Evolutionary conservation across 2,888 invertebrate species (phyloP).

Genomic region (Drosophila anomalipes): DNA sequence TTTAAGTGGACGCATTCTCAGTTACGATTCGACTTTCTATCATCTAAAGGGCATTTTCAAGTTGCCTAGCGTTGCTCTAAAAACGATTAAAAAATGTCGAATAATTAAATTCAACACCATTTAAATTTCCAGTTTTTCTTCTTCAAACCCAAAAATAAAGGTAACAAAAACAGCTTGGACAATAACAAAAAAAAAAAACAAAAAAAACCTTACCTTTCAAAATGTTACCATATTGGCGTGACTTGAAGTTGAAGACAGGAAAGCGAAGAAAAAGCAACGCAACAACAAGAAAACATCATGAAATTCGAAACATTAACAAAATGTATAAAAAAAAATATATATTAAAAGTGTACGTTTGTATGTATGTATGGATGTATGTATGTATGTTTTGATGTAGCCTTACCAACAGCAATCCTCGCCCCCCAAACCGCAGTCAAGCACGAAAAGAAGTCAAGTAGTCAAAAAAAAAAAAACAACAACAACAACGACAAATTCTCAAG

Average conservation of each 20-base stretch:
- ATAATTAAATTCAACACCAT: slow-evolving; percentile 48
- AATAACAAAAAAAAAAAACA: slow-evolving; percentile 23
- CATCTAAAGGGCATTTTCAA: slow-evolving; percentile 28
- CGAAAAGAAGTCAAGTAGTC: slow-evolving; percentile 54
- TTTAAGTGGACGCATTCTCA: not conserved
- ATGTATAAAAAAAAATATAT: slow-evolving; percentile 12
- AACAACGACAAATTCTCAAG: slow-evolving; percentile 23
- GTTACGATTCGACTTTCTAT: not conserved
- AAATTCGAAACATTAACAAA: slow-evolving; percentile 60
- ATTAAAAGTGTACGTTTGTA: not conserved
- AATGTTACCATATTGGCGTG: slow-evolving; percentile 43
- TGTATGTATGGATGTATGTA: not conserved
- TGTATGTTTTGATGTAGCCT: not conserved
- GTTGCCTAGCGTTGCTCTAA: slow-evolving; percentile 14
- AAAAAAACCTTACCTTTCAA: slow-evolving; percentile 54
- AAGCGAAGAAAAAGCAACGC: slow-evolving; percentile 46
- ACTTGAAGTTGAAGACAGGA: slow-evolving; percentile 42
- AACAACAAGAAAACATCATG: slow-evolving; percentile 51
- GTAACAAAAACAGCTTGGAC: slow-evolving; percentile 1
- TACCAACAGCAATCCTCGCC: slow-evolving; percentile 1
- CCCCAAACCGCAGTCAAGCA: slow-evolving; percentile 10
- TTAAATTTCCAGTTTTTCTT: slow-evolving; percentile 57
- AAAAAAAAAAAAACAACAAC: slow-evolving; percentile 12
- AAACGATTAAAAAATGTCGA: slow-evolving; percentile 6
- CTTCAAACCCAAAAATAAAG: slow-evolving; percentile 17